Evolutionary conservation across 2,888 invertebrate species (phyloP), one percentile per base, ranked within the genome.

Genomic region (Aporophyla nigra): DNA sequence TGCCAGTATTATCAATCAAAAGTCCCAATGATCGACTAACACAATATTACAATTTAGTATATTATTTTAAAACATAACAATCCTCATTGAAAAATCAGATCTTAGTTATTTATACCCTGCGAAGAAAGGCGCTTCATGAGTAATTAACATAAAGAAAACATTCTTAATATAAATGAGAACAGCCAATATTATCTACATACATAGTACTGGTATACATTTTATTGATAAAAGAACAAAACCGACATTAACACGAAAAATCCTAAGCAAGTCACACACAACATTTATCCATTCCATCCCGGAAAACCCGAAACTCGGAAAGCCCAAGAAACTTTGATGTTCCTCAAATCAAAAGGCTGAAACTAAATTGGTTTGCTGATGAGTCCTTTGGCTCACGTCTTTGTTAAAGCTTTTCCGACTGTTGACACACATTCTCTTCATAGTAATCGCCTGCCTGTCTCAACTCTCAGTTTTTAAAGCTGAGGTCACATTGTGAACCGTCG

Each of bases 371-470:
- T 81, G 84, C 78, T 85, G 84, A 83, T 86, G 89, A 89, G 88
- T 83, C 80, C 85, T 84, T 78, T 79, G 72, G 63, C 74, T 82
- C 76, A 80, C 77, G 78, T 84, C 90, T 86, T 90, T 88, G 86
- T 87, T 83, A 81, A 80, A 82, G 85, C 84, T 87, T 86, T 87
- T 85, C 85, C 82, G 82, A 86, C 85, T 89, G 88, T 90, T 90
- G 90, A 90, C 91, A 89, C 85, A 90, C 88, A 90, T 90, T 90
- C 87, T 85, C 86, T 91, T 89, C 84, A 80, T 71, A 67, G 79
- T 90, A 90, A 91, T 91, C 87, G 89, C 73, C 79, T 87, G 76
- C 80, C 80, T 84, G 88, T 87, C 85, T 82, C 82, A 74, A 82
- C 71, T 77, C 78, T 77, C 85, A 66, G 81, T 82, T 81, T 76